Percentiles rank a stretch among this genome's conserved stretches.
phyloP scores from a whole-genome alignment of 2,888 invertebrate species.

The Pachycephus smyrnensis region DNA sequence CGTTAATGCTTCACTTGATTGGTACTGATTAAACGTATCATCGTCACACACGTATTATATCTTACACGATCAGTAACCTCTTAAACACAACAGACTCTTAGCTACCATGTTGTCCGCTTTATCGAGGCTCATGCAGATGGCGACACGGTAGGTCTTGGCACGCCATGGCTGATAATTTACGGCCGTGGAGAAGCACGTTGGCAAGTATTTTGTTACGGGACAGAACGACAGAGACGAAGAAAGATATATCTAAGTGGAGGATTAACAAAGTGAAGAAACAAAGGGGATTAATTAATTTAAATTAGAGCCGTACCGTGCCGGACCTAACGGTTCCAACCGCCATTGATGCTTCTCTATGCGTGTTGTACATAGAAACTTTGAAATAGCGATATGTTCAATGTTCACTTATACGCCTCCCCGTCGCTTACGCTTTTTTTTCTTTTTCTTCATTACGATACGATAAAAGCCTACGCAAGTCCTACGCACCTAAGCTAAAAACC shows the following conservation, averaged over 20 bases:
- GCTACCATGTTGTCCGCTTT: slow-evolving; percentile 22
- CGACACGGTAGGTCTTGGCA: not conserved
- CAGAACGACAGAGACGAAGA: not conserved
- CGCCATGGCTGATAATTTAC: not conserved
- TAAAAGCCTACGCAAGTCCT: slow-evolving; percentile 50
- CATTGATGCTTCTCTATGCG: not conserved
- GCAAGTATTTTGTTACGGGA: not conserved
- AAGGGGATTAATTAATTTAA: not conserved
- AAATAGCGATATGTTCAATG: slow-evolving; percentile 62
- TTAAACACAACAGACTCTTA: slow-evolving; percentile 35
- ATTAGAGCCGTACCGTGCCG: not conserved
- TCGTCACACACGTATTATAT: slow-evolving; percentile 23
- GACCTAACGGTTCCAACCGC: not conserved
- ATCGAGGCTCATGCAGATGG: not conserved
- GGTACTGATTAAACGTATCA: slow-evolving; percentile 8
- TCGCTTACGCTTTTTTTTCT: slow-evolving; percentile 18
- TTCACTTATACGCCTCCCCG: slow-evolving; percentile 35
- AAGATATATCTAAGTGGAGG: not conserved
- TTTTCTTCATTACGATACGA: slow-evolving; percentile 40
- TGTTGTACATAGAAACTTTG: slow-evolving; percentile 38
- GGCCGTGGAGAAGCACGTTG: not conserved
- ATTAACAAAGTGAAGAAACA: not conserved
- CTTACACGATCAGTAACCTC: slow-evolving; percentile 35
- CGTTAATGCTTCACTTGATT: not conserved
- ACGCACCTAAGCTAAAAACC: slow-evolving; percentile 47